A percentile compares a stretch with the other conserved stretches of the same genome.
Conservation (phyloP, 2,113 vertebrate species). For the Alligator mississippiensis region DNA sequence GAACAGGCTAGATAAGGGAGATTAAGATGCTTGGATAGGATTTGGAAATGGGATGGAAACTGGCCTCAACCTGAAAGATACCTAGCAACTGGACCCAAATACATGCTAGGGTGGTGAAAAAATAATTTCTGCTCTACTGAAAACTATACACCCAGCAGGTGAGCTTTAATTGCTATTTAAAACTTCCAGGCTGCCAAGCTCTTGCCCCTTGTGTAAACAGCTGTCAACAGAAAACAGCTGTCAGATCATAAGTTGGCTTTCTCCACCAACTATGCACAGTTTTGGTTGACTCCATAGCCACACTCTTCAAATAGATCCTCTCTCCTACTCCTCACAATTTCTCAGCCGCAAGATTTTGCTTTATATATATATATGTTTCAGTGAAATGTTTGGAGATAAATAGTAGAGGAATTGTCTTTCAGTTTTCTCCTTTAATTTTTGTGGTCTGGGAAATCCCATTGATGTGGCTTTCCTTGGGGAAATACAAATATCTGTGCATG, state of each 20-base stretch:
- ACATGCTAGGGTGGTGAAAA: too few relatives aligned
- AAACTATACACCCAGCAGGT: background rate
- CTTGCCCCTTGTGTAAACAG: background rate
- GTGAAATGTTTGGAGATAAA: background rate
- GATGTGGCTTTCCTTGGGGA: rapidly evolving
- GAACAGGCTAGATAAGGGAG: background rate
- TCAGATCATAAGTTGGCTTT: background rate
- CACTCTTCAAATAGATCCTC: background rate
- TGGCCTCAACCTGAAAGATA: too few relatives aligned
- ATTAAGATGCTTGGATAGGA: background rate
- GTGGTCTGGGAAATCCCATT: background rate
- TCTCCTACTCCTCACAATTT: background rate
- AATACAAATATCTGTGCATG: background rate
- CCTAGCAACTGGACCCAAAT: too few relatives aligned
- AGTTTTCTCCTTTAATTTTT: background rate
- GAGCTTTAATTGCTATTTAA: background rate
- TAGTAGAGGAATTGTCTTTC: background rate
- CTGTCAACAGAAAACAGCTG: rapidly evolving
- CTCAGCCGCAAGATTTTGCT: background rate
- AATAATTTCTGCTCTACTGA: background rate
- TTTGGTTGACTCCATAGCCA: rapidly evolving
- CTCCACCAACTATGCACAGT: background rate
- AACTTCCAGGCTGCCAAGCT: background rate
- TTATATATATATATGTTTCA: background rate
- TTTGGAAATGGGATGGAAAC: background rate